Evolutionary conservation across 2,797 vertebrate genomes (phyloP).

Genomic region (Scarus forsteni): DNA sequence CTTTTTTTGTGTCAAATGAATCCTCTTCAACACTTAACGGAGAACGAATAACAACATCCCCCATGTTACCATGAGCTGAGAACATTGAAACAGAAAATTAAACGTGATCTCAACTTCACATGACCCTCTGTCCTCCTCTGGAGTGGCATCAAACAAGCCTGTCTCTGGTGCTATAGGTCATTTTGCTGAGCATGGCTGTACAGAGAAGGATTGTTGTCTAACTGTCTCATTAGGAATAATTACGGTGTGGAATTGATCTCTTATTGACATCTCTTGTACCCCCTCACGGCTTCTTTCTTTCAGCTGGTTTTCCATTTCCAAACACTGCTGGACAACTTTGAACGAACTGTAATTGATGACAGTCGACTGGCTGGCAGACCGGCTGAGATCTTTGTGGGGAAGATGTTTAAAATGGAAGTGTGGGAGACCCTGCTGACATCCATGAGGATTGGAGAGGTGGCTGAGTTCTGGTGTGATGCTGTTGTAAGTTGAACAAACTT

Average conservation of each 20-base stretch:
- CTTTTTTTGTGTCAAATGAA: too few relatives aligned
- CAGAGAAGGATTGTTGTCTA: background rate
- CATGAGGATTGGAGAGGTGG: constrained; percentile 91
- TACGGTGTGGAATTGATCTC: background rate
- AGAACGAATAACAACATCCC: too few relatives aligned
- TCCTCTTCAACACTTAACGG: too few relatives aligned
- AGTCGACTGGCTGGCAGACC: constrained; percentile 85
- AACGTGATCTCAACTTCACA: too few relatives aligned
- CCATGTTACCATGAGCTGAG: too few relatives aligned
- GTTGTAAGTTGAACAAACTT: constrained; percentile 82
- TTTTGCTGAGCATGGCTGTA: too few relatives aligned
- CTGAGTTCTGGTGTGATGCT: constrained; percentile 92
- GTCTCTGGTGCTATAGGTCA: too few relatives aligned
- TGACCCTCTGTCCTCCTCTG: too few relatives aligned
- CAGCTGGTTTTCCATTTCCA: constrained; percentile 93
- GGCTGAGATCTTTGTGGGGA: constrained; percentile 92
- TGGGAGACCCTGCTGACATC: constrained; percentile 91
- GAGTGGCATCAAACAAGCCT: too few relatives aligned
- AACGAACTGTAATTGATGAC: constrained; percentile 90
- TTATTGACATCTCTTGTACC: background rate
- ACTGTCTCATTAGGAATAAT: background rate
- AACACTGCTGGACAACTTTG: constrained; percentile 90
- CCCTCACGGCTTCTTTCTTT: constrained; percentile 17
- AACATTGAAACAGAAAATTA: too few relatives aligned
- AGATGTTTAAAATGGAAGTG: constrained; percentile 94